Base-by-base conservation (phyloP, 2,888 invertebrate species). In the Rhabditoides inermis region DNA sequence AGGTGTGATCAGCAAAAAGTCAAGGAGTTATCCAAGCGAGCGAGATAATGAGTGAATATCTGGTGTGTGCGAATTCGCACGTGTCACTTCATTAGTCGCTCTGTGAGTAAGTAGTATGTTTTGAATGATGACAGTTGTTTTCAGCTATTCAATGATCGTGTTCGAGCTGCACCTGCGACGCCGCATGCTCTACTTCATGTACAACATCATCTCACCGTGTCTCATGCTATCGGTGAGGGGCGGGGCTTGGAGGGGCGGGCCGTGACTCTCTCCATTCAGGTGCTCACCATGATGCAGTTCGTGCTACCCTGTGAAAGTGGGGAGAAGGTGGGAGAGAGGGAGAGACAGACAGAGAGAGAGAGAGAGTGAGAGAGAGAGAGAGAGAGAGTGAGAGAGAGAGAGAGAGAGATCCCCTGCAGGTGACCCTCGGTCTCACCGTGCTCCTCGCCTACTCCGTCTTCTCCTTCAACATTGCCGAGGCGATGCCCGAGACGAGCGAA, bases 401-500 rank as follows among this genome's bases (percentile, higher is more conserved):
- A 36, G 10, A 23, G 23, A 28, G 30, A 20, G 12, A 15, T 4
- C 4, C 18, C 12, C 22, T 47, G 3, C 42, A 51, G 51, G 36
- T 56, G n/a, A 68, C 68, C 7, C 61, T 68, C 12, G 68, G 68
- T 6, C 77, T 80, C 37, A 80, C 79, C 3, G 79, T 79, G 15
- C 70, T 80, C 12, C 67, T 79, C 32, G 79, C 79, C 6, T 79
- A 79, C 60, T 79, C 79, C 37, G 79, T 79, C 28, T 79, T 79
- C 62, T 79, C 78, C 77, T 70, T 79, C 55, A 75, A 79, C 25
- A 80, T 79, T 47, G 79, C 78, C 20, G 79, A 79, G 68, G 78
- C 75, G 51, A 79, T 79, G 79, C 79, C 79, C 5, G 79, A 79
- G 28, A 79, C 79, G 3, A 77, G 77, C 30, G 79, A 79, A 61